Percentiles rank a stretch among this genome's conserved stretches.
Evolutionary conservation across 2,797 vertebrate genomes (phyloP).

Genomic region (Schizothorax lantsangensis): DNA sequence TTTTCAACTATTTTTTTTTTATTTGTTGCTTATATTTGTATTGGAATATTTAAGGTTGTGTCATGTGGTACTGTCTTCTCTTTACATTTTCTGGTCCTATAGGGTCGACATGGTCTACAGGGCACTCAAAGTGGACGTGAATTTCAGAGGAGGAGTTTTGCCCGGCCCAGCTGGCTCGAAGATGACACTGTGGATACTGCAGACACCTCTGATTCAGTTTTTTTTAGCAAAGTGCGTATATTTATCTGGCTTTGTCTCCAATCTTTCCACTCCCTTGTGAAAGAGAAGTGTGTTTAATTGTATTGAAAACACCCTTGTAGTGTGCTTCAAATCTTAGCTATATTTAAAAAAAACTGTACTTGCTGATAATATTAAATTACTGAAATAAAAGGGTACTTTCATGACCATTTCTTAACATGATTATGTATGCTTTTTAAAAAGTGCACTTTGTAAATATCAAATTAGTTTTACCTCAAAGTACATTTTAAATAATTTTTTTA

Average conservation of each 20-base stretch:
- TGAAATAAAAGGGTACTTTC: conserved; percentile 3
- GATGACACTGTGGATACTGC: conserved; percentile 88
- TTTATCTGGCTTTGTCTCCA: rapidly evolving
- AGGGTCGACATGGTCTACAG: conserved; percentile 88
- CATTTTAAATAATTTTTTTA: not conserved
- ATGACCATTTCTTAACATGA: not conserved
- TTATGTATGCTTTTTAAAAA: not conserved
- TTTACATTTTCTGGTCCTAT: not conserved
- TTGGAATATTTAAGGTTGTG: not conserved
- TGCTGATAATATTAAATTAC: not conserved
- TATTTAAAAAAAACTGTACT: not conserved
- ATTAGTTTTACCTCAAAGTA: not conserved
- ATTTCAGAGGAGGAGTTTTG: conserved; percentile 86
- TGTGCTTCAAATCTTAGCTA: not conserved
- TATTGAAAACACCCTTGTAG: not conserved
- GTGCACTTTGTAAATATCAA: not conserved
- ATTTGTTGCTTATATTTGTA: not conserved
- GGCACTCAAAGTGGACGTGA: conserved; percentile 75
- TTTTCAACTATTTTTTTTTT: not conserved
- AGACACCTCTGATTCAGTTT: conserved; percentile 86
- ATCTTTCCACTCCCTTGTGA: not conserved
- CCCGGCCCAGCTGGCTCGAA: conserved; percentile 88
- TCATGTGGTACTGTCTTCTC: not conserved
- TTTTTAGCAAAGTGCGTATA: conserved; percentile 93
- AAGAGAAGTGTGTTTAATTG: not conserved